These are phyloP conservation scores for Pseudococcus longispinus DNA, from an alignment of 2,888 invertebrate species.

Conservation along the genomic window DNA sequence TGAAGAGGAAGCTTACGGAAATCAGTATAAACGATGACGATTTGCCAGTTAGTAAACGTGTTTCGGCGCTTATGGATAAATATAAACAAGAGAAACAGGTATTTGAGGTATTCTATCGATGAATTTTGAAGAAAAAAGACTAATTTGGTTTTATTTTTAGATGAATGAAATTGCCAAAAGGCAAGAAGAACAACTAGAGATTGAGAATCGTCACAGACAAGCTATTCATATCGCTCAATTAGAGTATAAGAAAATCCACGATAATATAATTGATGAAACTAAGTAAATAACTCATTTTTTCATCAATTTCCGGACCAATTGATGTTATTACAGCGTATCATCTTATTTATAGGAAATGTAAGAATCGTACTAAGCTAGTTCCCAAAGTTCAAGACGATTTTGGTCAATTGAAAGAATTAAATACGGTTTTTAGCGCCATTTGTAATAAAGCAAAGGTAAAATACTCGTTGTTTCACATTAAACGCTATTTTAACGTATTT, in stretches of 20 bases:
- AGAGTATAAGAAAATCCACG: conserved; percentile 12
- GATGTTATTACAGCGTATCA: background rate
- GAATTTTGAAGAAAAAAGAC: background rate
- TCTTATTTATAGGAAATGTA: background rate
- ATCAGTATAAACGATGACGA: conserved; percentile 43
- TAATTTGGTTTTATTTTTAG: background rate
- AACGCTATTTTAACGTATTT: background rate
- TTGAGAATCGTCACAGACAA: conserved; percentile 5
- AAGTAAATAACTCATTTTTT: background rate
- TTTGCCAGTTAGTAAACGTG: conserved; percentile 17
- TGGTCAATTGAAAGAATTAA: conserved; percentile 8
- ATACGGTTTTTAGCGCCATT: background rate
- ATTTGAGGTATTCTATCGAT: background rate
- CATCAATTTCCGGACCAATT: background rate
- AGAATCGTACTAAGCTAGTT: background rate
- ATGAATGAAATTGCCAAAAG: conserved; percentile 22
- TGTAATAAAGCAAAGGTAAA: background rate
- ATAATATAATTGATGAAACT: background rate
- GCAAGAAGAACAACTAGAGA: conserved; percentile 10
- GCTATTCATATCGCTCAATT: background rate
- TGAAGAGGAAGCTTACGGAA: conserved; percentile 42
- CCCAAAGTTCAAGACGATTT: background rate
- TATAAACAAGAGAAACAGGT: conserved; percentile 43
- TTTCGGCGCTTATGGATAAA: conserved; percentile 20
- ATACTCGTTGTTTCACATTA: background rate